Percentiles rank a stretch among this genome's conserved stretches.
Conservation (phyloP, 2,797 vertebrate species). For the Xenops minutus region DNA sequence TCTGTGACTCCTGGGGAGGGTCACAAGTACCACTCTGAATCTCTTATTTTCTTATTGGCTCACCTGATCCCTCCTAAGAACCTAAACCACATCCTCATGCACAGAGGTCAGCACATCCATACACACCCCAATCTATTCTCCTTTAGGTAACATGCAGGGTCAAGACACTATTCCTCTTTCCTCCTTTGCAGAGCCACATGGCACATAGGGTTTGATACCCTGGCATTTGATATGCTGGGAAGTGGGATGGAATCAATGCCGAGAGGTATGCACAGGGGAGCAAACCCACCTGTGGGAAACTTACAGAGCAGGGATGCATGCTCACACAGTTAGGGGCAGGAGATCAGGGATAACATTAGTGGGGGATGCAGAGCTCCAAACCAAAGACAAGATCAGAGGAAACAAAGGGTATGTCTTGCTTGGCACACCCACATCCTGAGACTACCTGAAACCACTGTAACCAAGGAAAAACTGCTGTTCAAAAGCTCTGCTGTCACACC, state of each 20-base stretch:
- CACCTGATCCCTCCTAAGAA: background rate
- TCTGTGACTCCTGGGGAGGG: background rate
- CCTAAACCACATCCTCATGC: background rate
- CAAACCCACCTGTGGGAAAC: rapidly evolving
- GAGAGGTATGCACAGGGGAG: rapidly evolving
- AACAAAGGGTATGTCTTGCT: background rate
- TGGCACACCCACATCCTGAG: background rate
- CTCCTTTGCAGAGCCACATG: background rate
- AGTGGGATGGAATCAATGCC: background rate
- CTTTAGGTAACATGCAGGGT: background rate
- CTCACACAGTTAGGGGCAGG: rapidly evolving
- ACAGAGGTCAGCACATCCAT: background rate
- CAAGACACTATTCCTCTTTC: background rate
- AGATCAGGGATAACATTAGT: background rate
- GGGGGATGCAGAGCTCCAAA: background rate
- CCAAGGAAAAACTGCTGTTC: background rate
- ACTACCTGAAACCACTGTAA: background rate
- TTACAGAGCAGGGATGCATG: background rate
- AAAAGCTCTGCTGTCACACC: background rate
- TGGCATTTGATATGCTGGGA: too few relatives aligned
- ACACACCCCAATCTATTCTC: background rate
- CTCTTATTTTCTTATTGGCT: background rate
- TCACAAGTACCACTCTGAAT: background rate
- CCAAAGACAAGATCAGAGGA: background rate
- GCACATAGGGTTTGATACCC: rapidly evolving